phyloP scores from a whole-genome alignment of 2,113 vertebrate genomes.

The Pitta sordida region DNA sequence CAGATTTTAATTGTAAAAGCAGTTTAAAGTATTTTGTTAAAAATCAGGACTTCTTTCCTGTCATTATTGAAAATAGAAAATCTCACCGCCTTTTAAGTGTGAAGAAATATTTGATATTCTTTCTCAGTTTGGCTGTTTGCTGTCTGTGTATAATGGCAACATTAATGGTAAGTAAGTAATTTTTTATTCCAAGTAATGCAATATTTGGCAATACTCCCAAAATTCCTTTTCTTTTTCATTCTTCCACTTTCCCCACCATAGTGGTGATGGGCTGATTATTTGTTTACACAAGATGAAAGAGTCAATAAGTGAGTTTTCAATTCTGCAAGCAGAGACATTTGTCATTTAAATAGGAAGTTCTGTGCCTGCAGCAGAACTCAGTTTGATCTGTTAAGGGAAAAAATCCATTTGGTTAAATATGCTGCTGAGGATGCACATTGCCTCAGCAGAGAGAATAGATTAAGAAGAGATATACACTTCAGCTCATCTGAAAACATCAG shows the following conservation, averaged over 20 bases:
- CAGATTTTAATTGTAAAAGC: background rate
- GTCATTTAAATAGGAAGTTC: constrained; percentile 73
- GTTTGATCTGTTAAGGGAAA: constrained; percentile 62
- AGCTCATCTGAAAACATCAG: constrained; percentile 63
- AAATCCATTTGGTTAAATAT: constrained; percentile 75
- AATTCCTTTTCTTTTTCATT: constrained; percentile 22
- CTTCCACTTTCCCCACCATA: background rate
- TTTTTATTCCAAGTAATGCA: constrained; percentile 60
- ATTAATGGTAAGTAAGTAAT: constrained; percentile 18
- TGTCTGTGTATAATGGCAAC: constrained; percentile 20
- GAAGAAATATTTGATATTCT: constrained; percentile 8
- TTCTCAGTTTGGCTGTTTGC: background rate
- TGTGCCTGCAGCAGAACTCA: constrained; percentile 68
- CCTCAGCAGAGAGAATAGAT: constrained; percentile 64
- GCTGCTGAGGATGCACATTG: constrained; percentile 65
- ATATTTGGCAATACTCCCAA: constrained; percentile 48
- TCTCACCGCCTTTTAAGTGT: background rate
- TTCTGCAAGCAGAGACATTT: constrained; percentile 65
- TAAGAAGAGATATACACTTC: constrained; percentile 56
- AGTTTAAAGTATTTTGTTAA: background rate
- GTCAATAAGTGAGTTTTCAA: constrained; percentile 62
- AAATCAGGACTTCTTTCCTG: background rate
- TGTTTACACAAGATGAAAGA: constrained; percentile 68
- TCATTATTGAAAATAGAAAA: background rate
- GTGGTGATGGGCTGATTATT: constrained; percentile 49